Conservation (phyloP, 1,140 invertebrate species). For the Teleogryllus occipitalis region DNA sequence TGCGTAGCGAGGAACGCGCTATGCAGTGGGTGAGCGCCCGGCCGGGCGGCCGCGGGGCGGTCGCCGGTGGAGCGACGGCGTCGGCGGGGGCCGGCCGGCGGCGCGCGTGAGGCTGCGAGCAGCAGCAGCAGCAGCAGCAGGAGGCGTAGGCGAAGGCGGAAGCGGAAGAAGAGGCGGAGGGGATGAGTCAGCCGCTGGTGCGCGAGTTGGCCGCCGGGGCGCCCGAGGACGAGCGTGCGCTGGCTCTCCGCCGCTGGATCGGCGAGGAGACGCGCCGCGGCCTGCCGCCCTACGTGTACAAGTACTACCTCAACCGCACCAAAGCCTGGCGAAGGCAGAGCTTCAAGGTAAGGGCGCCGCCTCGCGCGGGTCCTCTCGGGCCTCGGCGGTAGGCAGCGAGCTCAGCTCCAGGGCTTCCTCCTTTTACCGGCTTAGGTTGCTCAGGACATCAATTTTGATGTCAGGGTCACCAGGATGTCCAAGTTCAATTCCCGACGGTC, state of each 20-base stretch:
- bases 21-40: too few relatives aligned
- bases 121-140: not conserved
- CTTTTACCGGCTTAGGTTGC: too few relatives aligned
- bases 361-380: too few relatives aligned
- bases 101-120: not conserved
- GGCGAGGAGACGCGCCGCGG: slow-evolving; percentile 55
- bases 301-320: slow-evolving; percentile 53
- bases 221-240: slow-evolving; percentile 15
- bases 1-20: too few relatives aligned
- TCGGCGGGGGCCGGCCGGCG: too few relatives aligned
- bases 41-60: too few relatives aligned
- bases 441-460: too few relatives aligned
- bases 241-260: slow-evolving; percentile 44
- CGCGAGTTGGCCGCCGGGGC: slow-evolving; percentile 13
- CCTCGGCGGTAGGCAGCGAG: too few relatives aligned
- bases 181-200: slow-evolving; percentile 17
- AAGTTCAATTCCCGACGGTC: too few relatives aligned
- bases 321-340: slow-evolving; percentile 45
- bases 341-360: slow-evolving; percentile 43
- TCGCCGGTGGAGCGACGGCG: too few relatives aligned
- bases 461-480: too few relatives aligned
- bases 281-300: slow-evolving; percentile 56
- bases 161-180: not conserved
- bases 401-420: too few relatives aligned
- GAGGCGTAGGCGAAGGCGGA: not conserved